Conservation (phyloP, 2,113 vertebrate species). For the Gymnocephalus cernua region DNA sequence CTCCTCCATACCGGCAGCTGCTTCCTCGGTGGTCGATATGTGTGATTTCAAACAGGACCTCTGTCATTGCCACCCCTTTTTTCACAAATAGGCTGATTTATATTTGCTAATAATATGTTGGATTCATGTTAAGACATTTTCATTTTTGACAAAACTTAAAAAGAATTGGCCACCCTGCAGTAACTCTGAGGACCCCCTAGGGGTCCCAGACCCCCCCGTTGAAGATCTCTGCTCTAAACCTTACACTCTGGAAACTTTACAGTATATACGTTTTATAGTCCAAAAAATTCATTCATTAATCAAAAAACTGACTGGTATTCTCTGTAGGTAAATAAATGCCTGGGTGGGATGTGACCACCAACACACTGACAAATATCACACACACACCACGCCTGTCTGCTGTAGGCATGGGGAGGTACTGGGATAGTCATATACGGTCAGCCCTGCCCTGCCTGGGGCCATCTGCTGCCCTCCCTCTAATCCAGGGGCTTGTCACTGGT, state of each 20-base stretch:
- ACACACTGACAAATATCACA: neutral
- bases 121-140: too few relatives aligned
- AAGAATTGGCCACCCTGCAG: too few relatives aligned
- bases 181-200: too few relatives aligned
- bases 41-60: neutral
- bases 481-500: slow-evolving; percentile 79
- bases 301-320: neutral
- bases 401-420: slow-evolving; percentile 41
- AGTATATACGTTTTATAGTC: neutral
- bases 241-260: neutral
- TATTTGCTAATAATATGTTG: too few relatives aligned
- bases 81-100: too few relatives aligned
- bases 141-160: too few relatives aligned
- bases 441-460: slow-evolving; percentile 67
- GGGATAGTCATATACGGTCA: slow-evolving; percentile 44
- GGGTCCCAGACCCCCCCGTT: too few relatives aligned
- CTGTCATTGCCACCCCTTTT: neutral
- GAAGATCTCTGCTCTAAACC: neutral
- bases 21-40: neutral
- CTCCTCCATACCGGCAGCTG: too few relatives aligned
- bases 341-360: slow-evolving; percentile 12
- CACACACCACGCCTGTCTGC: slow-evolving; percentile 6
- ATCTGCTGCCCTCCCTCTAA: slow-evolving; percentile 84
- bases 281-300: neutral
- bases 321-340: neutral